Evolutionary conservation across 2,888 invertebrate genomes (phyloP).

Genomic region (Hermodice carunculata): DNA sequence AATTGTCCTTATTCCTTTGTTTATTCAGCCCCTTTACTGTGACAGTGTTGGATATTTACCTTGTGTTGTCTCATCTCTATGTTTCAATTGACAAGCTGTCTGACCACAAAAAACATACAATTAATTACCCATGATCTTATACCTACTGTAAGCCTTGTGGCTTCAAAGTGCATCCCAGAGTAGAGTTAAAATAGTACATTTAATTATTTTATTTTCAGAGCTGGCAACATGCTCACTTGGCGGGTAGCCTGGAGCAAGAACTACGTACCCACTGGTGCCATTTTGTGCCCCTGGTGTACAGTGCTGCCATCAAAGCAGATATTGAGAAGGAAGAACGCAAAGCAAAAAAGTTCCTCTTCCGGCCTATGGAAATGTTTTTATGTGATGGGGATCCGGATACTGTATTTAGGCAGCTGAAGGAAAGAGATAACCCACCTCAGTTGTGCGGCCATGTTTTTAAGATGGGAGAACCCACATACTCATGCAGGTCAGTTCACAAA

Average conservation of each 20-base stretch:
- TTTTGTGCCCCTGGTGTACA: slow-evolving; percentile 58
- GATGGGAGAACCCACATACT: slow-evolving; percentile 97
- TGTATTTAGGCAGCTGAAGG: slow-evolving; percentile 63
- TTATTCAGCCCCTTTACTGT: too few relatives aligned
- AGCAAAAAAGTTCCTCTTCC: slow-evolving; percentile 54
- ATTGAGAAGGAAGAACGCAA: slow-evolving; percentile 54
- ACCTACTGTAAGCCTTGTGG: too few relatives aligned
- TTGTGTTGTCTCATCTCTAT: too few relatives aligned
- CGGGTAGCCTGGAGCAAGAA: slow-evolving; percentile 48
- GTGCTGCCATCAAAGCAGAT: slow-evolving; percentile 43
- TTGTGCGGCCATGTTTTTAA: slow-evolving; percentile 97
- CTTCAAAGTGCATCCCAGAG: too few relatives aligned
- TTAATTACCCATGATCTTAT: too few relatives aligned
- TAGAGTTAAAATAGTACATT: too few relatives aligned
- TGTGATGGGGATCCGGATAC: slow-evolving; percentile 34
- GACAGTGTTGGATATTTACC: too few relatives aligned
- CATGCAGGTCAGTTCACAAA: slow-evolving; percentile 78
- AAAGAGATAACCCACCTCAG: slow-evolving; percentile 79
- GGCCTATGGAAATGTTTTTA: slow-evolving; percentile 56
- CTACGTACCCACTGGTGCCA: slow-evolving; percentile 55
- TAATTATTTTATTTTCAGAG: slow-evolving; percentile 44
- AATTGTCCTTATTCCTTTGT: too few relatives aligned
- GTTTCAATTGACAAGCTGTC: too few relatives aligned
- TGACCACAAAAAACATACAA: too few relatives aligned
- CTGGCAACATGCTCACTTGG: slow-evolving; percentile 46